Percentiles rank a stretch among this genome's conserved stretches.
Evolutionary conservation across 2,888 invertebrate species (phyloP).

Genomic region (Philereme vetulata): DNA sequence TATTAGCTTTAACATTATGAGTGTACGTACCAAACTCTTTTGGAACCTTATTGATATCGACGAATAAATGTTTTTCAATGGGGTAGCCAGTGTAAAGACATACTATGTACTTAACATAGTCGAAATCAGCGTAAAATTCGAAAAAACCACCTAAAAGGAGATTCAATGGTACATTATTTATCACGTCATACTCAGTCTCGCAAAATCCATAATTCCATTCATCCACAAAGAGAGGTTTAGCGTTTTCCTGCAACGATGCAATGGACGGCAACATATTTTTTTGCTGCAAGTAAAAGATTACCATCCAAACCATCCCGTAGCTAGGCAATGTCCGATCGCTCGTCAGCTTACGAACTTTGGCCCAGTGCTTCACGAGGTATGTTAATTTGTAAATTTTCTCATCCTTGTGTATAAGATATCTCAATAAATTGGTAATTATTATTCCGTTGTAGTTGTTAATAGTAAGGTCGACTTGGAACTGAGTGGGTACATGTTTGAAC

Average conservation of each 20-base stretch:
- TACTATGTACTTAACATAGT: slow-evolving; percentile 10
- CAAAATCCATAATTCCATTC: slow-evolving; percentile 26
- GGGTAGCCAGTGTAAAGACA: slow-evolving; percentile 6
- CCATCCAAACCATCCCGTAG: slow-evolving; percentile 26
- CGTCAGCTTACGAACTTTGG: slow-evolving; percentile 11
- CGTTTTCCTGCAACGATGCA: slow-evolving; percentile 17
- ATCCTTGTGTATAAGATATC: slow-evolving; percentile 14
- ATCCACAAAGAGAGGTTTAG: slow-evolving; percentile 4
- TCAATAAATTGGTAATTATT: neutral
- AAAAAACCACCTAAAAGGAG: slow-evolving; percentile 53
- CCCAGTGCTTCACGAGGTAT: slow-evolving; percentile 20
- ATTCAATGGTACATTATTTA: slow-evolving; percentile 36
- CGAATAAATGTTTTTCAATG: slow-evolving; percentile 2
- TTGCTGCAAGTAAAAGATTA: slow-evolving; percentile 43
- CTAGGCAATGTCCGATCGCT: slow-evolving; percentile 8
- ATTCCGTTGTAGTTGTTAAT: slow-evolving; percentile 12
- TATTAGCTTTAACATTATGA: neutral
- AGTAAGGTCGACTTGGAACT: slow-evolving; percentile 16
- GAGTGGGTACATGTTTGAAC: neutral
- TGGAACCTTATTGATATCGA: slow-evolving; percentile 1
- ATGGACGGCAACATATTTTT: slow-evolving; percentile 24
- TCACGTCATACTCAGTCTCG: neutral
- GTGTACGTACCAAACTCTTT: slow-evolving; percentile 3
- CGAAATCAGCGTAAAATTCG: slow-evolving; percentile 46
- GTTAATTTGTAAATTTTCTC: slow-evolving; percentile 10